A percentile compares a stretch with the other conserved stretches of the same genome.
These are phyloP conservation scores for Choloepus didactylus DNA, from an alignment of 2,797 vertebrate genomes.

Conservation along the genomic window DNA sequence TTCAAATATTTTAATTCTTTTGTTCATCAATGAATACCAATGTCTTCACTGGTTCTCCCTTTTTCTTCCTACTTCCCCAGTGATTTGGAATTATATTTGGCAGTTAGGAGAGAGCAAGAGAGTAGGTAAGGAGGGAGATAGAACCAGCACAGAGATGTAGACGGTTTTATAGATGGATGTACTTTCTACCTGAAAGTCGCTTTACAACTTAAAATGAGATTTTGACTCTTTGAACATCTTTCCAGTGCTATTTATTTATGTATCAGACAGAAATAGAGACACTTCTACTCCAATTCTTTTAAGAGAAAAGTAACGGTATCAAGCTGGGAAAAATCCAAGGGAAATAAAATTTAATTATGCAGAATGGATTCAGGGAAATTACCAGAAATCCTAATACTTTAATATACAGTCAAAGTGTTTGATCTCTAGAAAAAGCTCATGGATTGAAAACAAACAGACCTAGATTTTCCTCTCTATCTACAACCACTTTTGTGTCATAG, in stretches of 20 bases:
- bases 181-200: slow-evolving; percentile 68
- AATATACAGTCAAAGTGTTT: slow-evolving; percentile 42
- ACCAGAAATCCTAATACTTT: slow-evolving; percentile 10
- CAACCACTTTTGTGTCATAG: background rate
- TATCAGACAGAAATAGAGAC: slow-evolving; percentile 51
- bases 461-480: slow-evolving; percentile 58
- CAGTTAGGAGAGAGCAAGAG: background rate
- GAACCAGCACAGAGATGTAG: background rate
- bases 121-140: background rate
- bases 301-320: slow-evolving; percentile 68
- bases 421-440: slow-evolving; percentile 48
- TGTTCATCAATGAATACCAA: background rate
- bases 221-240: slow-evolving; percentile 59
- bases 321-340: slow-evolving; percentile 51
- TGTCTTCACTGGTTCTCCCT: background rate
- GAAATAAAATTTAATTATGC: slow-evolving; percentile 21
- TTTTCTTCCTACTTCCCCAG: background rate
- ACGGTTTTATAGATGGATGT: background rate
- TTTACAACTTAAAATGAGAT: slow-evolving; percentile 55
- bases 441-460: slow-evolving; percentile 47
- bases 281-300: background rate
- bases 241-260: slow-evolving; percentile 59
- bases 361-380: slow-evolving; percentile 57
- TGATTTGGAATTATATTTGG: slow-evolving; percentile 27
- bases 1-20: background rate